A percentile compares a stretch with the other conserved stretches of the same genome.
Evolutionary conservation across 2,113 vertebrate genomes (phyloP).

Genomic region (Nettapus auritus): DNA sequence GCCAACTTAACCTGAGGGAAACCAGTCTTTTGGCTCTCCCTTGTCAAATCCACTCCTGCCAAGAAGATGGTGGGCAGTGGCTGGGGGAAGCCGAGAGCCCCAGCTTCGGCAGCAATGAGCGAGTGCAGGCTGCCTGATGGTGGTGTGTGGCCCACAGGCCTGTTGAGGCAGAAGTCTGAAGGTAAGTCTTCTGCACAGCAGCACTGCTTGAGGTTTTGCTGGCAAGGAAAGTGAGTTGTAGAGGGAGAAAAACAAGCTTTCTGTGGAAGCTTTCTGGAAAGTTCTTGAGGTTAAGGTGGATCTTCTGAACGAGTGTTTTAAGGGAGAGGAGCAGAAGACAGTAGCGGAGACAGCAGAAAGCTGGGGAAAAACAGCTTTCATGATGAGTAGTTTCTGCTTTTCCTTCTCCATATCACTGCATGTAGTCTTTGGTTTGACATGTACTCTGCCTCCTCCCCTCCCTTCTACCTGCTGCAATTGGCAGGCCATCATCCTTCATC

Average conservation of each 20-base stretch:
- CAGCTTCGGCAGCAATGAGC: neutral
- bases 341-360: neutral
- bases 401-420: rapidly evolving
- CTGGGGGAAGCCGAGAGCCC: neutral
- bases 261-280: neutral
- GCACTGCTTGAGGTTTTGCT: neutral
- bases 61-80: rapidly evolving
- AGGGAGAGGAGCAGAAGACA: neutral
- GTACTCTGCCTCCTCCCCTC: neutral
- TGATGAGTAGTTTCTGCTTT: rapidly evolving
- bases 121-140: rapidly evolving
- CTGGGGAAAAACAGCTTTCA: rapidly evolving
- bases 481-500: rapidly evolving
- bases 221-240: neutral
- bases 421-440: neutral
- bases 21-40: neutral
- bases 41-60: rapidly evolving
- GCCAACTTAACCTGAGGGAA: neutral
- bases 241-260: neutral
- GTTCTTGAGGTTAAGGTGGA: rapidly evolving
- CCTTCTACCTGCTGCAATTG: neutral
- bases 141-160: rapidly evolving
- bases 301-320: neutral
- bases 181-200: neutral
- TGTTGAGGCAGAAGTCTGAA: too few relatives aligned